Base-by-base conservation (phyloP, 2,113 vertebrate genomes). In the Spea multiplicata region DNA sequence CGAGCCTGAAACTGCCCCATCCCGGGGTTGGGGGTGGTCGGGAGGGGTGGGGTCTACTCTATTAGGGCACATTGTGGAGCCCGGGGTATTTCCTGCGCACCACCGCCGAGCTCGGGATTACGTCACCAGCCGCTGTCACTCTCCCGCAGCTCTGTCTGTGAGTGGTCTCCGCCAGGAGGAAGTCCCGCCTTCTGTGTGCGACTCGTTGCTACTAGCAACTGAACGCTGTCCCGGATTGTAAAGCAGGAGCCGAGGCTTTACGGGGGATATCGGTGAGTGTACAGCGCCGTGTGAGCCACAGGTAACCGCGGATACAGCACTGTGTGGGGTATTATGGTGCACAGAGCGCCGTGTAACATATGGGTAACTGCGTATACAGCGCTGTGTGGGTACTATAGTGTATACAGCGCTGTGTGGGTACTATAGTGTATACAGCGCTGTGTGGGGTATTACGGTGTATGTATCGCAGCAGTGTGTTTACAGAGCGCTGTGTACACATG, bases 131-230 rank as follows among this genome's bases (percentile, higher is more conserved):
- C 9, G n/a, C 10, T 8, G 17, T 75, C 62, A 66, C 5, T 13
- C 62, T 66, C 7, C 8, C 2, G 8, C 13, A 14, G 3, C 12
- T 55, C 52, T 8, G 44, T 47, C 48, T 57, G 8, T 59, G 3
- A 59, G 46, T 59, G 5, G 65, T 3, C 9, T 5, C 4, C 50
- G 0, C 5, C 1, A 52, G 46, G 17, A 55, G 65, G 66, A 59
- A 45, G 66, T 30, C 65, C 74, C 52, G 74, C 74, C 66, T 47
- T 5, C 7, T 57, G 7, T 16, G 48, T 67, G 48, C 16, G 52
- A 5, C 46, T 76, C 44, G 74, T 76, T 76, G 74, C 74, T 44
- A 4, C 6, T 14, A 52, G 74, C n/a, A 76, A 76, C 74, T 13
- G 50, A 76, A 76, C 74, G 74, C 74, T 47, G 65, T 0, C 65